Percentiles rank a stretch among this genome's conserved stretches.
These are phyloP conservation scores for Heliangelus exortis DNA, from an alignment of 2,797 vertebrate species.

Conservation along the genomic window DNA sequence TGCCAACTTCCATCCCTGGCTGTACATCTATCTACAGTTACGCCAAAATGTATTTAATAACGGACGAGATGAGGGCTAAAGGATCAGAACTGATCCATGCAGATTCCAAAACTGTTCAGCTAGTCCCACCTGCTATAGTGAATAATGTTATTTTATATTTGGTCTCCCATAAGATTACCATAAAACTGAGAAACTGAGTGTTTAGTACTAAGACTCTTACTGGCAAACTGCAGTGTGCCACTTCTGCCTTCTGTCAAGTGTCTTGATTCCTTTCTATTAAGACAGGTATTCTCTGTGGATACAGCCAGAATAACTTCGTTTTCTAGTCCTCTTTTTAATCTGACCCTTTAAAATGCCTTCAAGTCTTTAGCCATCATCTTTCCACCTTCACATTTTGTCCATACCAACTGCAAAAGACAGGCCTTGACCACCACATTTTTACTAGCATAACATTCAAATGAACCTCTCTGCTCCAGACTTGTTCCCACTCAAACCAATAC, in stretches of 20 bases:
- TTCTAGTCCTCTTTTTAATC: neutral
- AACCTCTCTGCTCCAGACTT: neutral
- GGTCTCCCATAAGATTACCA: neutral
- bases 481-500: neutral
- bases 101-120: neutral
- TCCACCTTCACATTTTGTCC: neutral
- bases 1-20: neutral
- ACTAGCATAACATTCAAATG: neutral
- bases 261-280: neutral
- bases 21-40: neutral
- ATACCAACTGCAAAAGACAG: neutral
- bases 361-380: neutral
- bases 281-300: neutral
- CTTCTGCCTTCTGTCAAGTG: neutral
- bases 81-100: neutral
- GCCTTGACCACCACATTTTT: neutral
- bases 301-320: neutral
- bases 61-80: rapidly evolving
- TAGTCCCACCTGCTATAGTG: neutral
- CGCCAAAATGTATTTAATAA: neutral
- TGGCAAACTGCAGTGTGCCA: neutral
- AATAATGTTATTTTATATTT: neutral
- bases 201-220: neutral
- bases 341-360: neutral
- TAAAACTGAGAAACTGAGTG: neutral